Conservation (phyloP, 2,888 invertebrate species). For the Gortyna flavago region DNA sequence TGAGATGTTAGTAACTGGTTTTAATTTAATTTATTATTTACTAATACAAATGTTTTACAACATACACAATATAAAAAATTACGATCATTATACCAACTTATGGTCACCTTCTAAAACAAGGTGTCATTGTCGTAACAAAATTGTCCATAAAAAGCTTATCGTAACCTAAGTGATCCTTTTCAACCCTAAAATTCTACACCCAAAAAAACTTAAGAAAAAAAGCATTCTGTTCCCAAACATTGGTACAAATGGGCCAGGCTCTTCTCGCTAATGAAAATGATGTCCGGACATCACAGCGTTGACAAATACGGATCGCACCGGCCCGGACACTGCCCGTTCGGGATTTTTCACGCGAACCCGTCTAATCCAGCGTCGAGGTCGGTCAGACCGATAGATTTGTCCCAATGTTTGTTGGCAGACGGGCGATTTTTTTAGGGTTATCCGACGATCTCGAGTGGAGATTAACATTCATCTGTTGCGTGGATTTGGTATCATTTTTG, state of each 20-base stretch:
- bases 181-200: conserved; percentile 29
- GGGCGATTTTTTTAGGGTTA: conserved; percentile 61
- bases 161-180: neutral
- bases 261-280: conserved; percentile 82
- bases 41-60: neutral
- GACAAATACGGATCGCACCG: conserved; percentile 80
- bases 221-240: conserved; percentile 71
- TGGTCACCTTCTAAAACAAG: neutral
- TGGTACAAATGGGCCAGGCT: conserved; percentile 82
- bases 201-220: conserved; percentile 55
- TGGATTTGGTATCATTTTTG: conserved; percentile 11
- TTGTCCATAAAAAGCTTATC: neutral
- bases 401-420: conserved; percentile 59
- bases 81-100: neutral
- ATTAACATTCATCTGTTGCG: conserved; percentile 56
- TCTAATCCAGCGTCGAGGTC: conserved; percentile 66
- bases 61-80: neutral
- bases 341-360: conserved; percentile 76
- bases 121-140: neutral
- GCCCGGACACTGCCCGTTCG: conserved; percentile 55
- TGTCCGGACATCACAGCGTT: conserved; percentile 74
- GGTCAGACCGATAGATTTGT: conserved; percentile 71
- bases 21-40: conserved; percentile 3
- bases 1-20: conserved; percentile 15
- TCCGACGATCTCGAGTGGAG: conserved; percentile 38